Percentiles rank a stretch among this genome's conserved stretches.
Evolutionary conservation across 2,797 vertebrate species (phyloP).

Genomic region (Pelochelys cantorii): DNA sequence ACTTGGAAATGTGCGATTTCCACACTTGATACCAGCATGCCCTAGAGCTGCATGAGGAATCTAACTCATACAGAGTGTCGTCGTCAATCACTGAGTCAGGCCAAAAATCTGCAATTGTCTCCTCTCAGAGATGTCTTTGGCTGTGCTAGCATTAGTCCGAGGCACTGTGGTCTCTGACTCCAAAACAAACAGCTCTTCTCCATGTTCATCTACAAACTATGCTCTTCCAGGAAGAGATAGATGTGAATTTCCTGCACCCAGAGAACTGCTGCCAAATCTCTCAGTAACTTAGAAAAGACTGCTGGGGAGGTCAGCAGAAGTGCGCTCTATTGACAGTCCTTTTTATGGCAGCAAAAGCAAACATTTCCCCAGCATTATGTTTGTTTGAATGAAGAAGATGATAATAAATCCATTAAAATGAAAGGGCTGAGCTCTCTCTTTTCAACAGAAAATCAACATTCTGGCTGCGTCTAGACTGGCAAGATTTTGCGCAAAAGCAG

Average conservation of each 20-base stretch:
- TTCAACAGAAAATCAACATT: background rate
- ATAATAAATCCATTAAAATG: background rate
- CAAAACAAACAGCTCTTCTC: accelerated
- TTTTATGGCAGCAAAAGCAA: background rate
- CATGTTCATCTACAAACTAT: background rate
- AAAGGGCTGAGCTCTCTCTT: background rate
- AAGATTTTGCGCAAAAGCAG: too few species aligned
- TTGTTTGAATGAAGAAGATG: accelerated
- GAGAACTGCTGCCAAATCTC: background rate
- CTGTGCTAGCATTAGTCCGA: background rate
- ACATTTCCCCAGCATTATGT: background rate
- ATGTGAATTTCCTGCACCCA: background rate
- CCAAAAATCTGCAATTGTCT: background rate
- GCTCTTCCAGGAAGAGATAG: background rate
- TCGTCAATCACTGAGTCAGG: background rate
- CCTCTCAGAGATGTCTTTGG: background rate
- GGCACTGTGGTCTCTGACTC: background rate
- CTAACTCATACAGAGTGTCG: background rate
- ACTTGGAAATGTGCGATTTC: background rate
- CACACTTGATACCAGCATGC: background rate
- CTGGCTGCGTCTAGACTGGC: too few species aligned
- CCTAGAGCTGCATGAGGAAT: background rate
- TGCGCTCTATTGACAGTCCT: accelerated
- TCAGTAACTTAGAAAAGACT: accelerated
- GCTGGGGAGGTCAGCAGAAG: background rate